Evolutionary conservation across 2,888 invertebrate genomes (phyloP).

Genomic region (Oeneis ivallda): DNA sequence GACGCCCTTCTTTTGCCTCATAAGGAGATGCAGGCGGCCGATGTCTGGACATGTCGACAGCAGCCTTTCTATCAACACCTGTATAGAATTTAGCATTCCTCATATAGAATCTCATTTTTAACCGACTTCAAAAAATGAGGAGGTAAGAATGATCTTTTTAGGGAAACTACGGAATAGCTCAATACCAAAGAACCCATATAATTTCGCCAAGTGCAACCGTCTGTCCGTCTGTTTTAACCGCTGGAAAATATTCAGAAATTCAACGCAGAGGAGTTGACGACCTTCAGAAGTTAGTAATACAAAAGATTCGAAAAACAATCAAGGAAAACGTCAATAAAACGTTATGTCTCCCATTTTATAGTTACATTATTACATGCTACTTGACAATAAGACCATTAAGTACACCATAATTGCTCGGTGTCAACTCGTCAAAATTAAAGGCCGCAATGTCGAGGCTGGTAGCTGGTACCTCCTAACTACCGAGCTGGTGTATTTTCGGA

Average conservation of each 20-base stretch:
- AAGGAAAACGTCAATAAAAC: conserved; percentile 1
- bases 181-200: too few relatives aligned
- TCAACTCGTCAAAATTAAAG: conserved; percentile 13
- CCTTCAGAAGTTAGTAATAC: not conserved
- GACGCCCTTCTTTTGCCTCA: conserved; percentile 82
- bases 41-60: conserved; percentile 85
- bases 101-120: not conserved
- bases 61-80: conserved; percentile 86
- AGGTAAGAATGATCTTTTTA: too few relatives aligned
- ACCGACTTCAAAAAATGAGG: too few relatives aligned
- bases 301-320: not conserved
- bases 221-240: too few relatives aligned
- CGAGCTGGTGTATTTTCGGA: not conserved
- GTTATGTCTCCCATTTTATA: not conserved
- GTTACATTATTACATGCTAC: not conserved
- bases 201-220: too few relatives aligned
- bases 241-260: too few relatives aligned
- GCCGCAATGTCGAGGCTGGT: not conserved
- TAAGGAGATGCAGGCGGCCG: conserved; percentile 82
- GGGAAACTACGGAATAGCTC: too few relatives aligned
- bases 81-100: conserved; percentile 21
- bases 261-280: too few relatives aligned
- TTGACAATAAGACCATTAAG: conserved; percentile 8
- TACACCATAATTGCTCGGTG: conserved; percentile 14
- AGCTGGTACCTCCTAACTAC: not conserved